A percentile compares a stretch with the other conserved stretches of the same genome.
These are phyloP conservation scores for Hyppa rectilinea DNA, from an alignment of 2,888 invertebrate species.

Conservation along the genomic window DNA sequence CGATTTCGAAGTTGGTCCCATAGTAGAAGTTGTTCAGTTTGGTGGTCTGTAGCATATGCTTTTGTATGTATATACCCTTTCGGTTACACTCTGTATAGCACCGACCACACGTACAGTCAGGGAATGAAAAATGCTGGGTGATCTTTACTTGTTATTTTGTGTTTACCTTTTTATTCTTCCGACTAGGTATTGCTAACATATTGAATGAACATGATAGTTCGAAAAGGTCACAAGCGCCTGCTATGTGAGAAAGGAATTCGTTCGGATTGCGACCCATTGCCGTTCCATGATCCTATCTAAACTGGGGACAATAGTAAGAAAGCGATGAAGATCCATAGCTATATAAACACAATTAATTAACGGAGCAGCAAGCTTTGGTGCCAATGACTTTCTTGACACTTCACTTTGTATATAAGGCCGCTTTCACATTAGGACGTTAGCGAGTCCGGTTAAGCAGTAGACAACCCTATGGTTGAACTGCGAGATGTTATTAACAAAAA, in stretches of 20 bases:
- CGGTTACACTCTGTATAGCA: too few relatives aligned
- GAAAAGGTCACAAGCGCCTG: not conserved
- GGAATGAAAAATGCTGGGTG: not conserved
- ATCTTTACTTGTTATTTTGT: too few relatives aligned
- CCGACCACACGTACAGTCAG: not conserved
- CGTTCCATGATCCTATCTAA: not conserved
- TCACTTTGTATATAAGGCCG: too few relatives aligned
- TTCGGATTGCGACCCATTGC: not conserved
- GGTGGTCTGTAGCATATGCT: too few relatives aligned
- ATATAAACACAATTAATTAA: slow-evolving; percentile 12
- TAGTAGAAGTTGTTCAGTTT: too few relatives aligned
- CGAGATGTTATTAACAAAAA: too few relatives aligned
- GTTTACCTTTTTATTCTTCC: not conserved
- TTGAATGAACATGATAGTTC: not conserved
- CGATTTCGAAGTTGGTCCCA: too few relatives aligned
- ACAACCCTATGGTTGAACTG: too few relatives aligned
- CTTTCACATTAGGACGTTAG: too few relatives aligned
- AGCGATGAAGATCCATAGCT: not conserved
- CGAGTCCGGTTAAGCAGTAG: too few relatives aligned
- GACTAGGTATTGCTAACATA: not conserved
- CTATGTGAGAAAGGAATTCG: not conserved
- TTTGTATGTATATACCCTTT: too few relatives aligned
- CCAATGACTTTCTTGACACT: not conserved
- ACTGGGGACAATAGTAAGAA: not conserved
- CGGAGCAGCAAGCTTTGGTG: not conserved